Evolutionary conservation across 2,797 vertebrate genomes (phyloP).

Genomic region (Cirrhinus molitorella): DNA sequence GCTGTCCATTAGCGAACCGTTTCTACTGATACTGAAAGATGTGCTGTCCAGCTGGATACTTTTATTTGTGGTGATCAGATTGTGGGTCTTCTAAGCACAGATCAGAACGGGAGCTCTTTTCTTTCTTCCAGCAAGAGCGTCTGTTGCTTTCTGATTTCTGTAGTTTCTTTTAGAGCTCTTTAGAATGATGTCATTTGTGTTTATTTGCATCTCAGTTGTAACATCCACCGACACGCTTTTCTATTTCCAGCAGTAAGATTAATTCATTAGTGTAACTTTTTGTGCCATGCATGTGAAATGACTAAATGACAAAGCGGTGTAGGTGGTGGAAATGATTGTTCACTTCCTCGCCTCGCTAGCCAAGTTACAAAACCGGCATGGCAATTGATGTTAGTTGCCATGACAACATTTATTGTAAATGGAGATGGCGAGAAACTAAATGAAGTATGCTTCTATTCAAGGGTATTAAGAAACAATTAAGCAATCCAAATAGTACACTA

Average conservation of each 20-base stretch:
- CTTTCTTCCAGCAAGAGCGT: neutral
- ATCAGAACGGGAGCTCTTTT: neutral
- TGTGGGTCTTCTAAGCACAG: neutral
- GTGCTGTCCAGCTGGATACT: slow-evolving; percentile 50
- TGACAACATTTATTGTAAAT: slow-evolving; percentile 53
- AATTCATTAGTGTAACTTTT: slow-evolving; percentile 30
- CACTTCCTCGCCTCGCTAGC: slow-evolving; percentile 28
- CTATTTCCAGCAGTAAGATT: slow-evolving; percentile 12
- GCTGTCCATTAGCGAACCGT: slow-evolving; percentile 20
- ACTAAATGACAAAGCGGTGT: slow-evolving; percentile 30
- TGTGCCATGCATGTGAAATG: slow-evolving; percentile 24
- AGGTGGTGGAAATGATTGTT: slow-evolving; percentile 47
- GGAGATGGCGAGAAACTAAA: slow-evolving; percentile 10
- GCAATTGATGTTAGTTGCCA: slow-evolving; percentile 55
- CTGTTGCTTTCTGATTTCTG: neutral
- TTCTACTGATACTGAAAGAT: neutral
- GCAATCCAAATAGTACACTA: slow-evolving; percentile 6
- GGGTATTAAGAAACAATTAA: slow-evolving; percentile 48
- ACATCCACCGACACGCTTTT: neutral
- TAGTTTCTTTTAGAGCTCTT: neutral
- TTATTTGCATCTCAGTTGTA: neutral
- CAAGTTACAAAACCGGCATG: slow-evolving; percentile 10
- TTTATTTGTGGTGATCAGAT: slow-evolving; percentile 17
- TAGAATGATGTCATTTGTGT: neutral
- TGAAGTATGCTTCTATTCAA: slow-evolving; percentile 39